Conservation (phyloP, 2,797 vertebrate genomes). For the Gymnothorax javanicus region DNA sequence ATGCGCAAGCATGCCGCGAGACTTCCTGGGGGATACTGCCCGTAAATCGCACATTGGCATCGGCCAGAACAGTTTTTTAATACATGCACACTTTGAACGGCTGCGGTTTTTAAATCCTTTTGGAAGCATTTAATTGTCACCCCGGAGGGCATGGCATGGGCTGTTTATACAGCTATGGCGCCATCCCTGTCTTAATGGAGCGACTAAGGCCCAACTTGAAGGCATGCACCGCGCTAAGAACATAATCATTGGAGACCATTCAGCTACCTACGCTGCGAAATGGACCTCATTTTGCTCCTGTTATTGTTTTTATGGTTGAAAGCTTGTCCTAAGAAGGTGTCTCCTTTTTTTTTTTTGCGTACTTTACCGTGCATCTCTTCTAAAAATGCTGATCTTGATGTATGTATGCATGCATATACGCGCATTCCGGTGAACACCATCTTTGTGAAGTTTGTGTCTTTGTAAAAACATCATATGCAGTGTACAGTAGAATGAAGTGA, state of each 20-base stretch:
- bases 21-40: not conserved
- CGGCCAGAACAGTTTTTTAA: not conserved
- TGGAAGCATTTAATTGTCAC: not conserved
- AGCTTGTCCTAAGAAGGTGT: not conserved
- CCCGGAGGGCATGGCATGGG: slow-evolving; percentile 18
- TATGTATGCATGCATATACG: not conserved
- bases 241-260: slow-evolving; percentile 23
- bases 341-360: not conserved
- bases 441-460: not conserved
- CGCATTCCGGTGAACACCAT: not conserved
- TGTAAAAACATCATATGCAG: not conserved
- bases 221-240: slow-evolving; percentile 15
- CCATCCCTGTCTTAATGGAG: not conserved
- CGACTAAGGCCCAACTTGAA: slow-evolving; percentile 13
- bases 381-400: not conserved
- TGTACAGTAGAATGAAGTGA: not conserved
- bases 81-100: not conserved
- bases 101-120: slow-evolving; percentile 8
- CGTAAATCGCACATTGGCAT: not conserved
- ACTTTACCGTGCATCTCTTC: not conserved
- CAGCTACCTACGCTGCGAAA: slow-evolving; percentile 23
- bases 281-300: slow-evolving; percentile 2
- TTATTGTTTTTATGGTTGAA: slow-evolving; percentile 9
- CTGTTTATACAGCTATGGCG: not conserved
- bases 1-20: not conserved